These are phyloP conservation scores for Marcusenius ussheri DNA, from an alignment of 2,113 vertebrate species.

Conservation along the genomic window DNA sequence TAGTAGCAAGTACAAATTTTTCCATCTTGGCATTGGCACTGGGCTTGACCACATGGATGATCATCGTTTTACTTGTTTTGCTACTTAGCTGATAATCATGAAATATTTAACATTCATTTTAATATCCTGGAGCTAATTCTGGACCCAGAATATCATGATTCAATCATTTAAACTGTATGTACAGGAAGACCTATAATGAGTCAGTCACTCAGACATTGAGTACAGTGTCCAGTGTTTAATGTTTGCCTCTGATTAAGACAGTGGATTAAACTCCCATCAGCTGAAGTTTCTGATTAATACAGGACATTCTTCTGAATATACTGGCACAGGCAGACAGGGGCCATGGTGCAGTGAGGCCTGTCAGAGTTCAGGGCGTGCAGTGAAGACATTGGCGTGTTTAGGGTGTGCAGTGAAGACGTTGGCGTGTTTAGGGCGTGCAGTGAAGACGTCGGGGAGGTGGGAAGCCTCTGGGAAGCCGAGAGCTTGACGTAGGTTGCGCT, in stretches of 20 bases:
- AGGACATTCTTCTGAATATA: conserved; percentile 53
- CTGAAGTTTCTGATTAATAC: conserved; percentile 25
- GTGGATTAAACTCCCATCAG: neutral
- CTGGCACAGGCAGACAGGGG: conserved; percentile 61
- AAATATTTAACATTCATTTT: neutral
- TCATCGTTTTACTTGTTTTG: neutral
- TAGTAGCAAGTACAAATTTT: neutral
- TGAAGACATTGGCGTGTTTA: too few species aligned
- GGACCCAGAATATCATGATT: neutral
- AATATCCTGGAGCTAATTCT: neutral
- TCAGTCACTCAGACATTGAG: neutral
- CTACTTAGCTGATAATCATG: neutral
- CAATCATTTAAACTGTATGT: neutral
- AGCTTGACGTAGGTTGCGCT: conserved; percentile 53
- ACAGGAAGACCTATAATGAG: neutral
- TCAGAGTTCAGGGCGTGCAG: conserved; percentile 7
- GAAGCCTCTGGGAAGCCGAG: conserved; percentile 51
- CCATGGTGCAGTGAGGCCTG: conserved; percentile 48
- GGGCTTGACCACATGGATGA: neutral
- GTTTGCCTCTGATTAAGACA: neutral
- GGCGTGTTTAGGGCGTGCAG: conserved; percentile 9
- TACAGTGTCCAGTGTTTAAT: neutral
- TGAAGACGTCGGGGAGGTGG: conserved; percentile 18
- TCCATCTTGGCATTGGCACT: neutral
- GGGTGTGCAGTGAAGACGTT: conserved; percentile 21